These are phyloP conservation scores for Nymphalis urticae DNA, from an alignment of 2,888 invertebrate species.

Conservation along the genomic window DNA sequence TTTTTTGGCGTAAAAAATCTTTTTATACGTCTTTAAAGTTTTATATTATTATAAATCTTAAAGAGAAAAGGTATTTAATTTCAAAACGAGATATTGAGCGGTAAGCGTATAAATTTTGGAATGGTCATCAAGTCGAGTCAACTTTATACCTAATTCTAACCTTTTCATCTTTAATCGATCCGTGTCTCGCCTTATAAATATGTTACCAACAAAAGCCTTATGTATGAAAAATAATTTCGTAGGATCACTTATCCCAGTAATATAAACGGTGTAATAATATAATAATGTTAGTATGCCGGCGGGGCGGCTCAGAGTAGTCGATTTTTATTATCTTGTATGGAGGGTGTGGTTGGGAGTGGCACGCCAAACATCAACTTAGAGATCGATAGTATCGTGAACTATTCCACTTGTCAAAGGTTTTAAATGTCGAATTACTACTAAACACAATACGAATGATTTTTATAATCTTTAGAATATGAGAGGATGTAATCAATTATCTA, in stretches of 20 bases:
- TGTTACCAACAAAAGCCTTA: neutral
- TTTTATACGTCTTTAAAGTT: too few relatives aligned
- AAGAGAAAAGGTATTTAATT: too few relatives aligned
- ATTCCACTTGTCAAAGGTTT: conserved; percentile 61
- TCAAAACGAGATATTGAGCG: too few relatives aligned
- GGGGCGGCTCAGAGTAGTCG: conserved; percentile 64
- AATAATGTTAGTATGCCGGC: conserved; percentile 48
- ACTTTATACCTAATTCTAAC: too few relatives aligned
- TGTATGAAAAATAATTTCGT: neutral
- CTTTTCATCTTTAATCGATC: too few relatives aligned
- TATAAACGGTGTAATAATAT: conserved; percentile 14
- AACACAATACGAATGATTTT: neutral
- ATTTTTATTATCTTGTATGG: conserved; percentile 73
- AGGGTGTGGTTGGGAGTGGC: conserved; percentile 76
- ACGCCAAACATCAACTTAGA: conserved; percentile 67
- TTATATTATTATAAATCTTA: too few relatives aligned
- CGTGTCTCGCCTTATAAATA: too few relatives aligned
- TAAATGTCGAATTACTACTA: conserved; percentile 34
- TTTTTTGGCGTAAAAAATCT: too few relatives aligned
- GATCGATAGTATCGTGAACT: conserved; percentile 72
- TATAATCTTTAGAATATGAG: neutral
- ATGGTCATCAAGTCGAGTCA: too few relatives aligned
- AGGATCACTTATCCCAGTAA: neutral
- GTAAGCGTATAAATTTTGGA: too few relatives aligned
- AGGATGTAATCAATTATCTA: too few relatives aligned